phyloP scores from a whole-genome alignment of 2,113 vertebrate genomes.

The Rynchops niger region DNA sequence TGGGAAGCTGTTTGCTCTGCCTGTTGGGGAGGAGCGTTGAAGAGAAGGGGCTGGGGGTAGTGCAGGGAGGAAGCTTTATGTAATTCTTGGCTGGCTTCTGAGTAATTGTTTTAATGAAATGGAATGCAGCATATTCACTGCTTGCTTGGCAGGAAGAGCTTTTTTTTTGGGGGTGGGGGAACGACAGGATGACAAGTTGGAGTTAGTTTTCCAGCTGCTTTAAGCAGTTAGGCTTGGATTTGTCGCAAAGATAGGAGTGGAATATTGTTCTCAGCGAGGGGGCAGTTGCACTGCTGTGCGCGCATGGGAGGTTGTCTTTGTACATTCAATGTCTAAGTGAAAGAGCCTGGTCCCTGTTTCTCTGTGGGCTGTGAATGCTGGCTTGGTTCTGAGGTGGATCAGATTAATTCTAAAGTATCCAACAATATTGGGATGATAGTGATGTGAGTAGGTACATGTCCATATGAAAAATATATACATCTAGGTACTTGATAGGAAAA shows the following conservation, averaged over 20 bases:
- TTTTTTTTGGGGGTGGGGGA: not conserved
- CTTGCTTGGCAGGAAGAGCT: slow-evolving; percentile 71
- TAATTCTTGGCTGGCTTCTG: slow-evolving; percentile 79
- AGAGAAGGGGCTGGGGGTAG: slow-evolving; percentile 50
- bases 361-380: not conserved
- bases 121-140: slow-evolving; percentile 77
- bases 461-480: not conserved
- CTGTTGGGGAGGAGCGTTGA: not conserved
- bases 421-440: not conserved
- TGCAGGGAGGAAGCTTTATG: slow-evolving; percentile 79
- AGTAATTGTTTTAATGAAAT: slow-evolving; percentile 85
- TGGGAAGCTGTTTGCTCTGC: not conserved
- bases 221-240: not conserved
- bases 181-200: not conserved
- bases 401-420: not conserved
- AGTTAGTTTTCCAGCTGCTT: slow-evolving; percentile 18
- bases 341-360: not conserved
- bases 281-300: not conserved
- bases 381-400: not conserved
- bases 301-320: not conserved
- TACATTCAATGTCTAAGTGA: not conserved
- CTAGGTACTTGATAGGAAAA: not conserved
- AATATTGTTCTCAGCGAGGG: not conserved
- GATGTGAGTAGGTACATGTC: not conserved
- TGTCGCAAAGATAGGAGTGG: not conserved